Percentiles rank a stretch among this genome's conserved stretches.
phyloP scores from a whole-genome alignment of 2,888 invertebrate genomes.

The Andrena dorsata region DNA sequence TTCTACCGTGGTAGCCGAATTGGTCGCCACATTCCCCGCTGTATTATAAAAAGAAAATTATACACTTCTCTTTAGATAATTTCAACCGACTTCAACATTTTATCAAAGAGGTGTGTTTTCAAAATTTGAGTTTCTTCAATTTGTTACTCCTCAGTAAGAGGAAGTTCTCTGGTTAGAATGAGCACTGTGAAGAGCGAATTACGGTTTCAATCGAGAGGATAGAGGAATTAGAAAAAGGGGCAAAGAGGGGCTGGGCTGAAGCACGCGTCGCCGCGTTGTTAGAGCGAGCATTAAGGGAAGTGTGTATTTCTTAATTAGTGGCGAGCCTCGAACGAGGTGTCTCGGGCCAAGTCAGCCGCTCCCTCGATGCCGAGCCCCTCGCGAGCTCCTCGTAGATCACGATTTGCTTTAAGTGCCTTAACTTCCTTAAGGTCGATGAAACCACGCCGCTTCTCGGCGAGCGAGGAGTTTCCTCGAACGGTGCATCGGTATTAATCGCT shows the following conservation, averaged over 20 bases:
- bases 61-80: too few relatives aligned
- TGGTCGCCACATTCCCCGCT: too few relatives aligned
- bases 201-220: background rate
- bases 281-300: slow-evolving; percentile 50
- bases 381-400: slow-evolving; percentile 67
- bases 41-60: too few relatives aligned
- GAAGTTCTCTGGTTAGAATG: too few relatives aligned
- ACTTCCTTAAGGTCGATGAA: slow-evolving; percentile 47
- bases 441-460: slow-evolving; percentile 44
- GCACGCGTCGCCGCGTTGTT: slow-evolving; percentile 51
- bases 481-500: slow-evolving; percentile 29
- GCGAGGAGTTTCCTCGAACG: background rate
- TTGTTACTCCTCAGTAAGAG: too few relatives aligned
- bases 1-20: too few relatives aligned
- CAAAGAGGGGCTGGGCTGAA: slow-evolving; percentile 12
- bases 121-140: too few relatives aligned
- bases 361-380: slow-evolving; percentile 67
- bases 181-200: too few relatives aligned
- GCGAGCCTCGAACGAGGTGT: slow-evolving; percentile 59
- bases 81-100: too few relatives aligned
- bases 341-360: slow-evolving; percentile 63
- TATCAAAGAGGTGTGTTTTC: too few relatives aligned
- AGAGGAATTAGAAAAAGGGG: slow-evolving; percentile 16
- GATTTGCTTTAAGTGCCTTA: slow-evolving; percentile 68
- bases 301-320: slow-evolving; percentile 72